These are phyloP conservation scores for Amblyjoppa fuscipennis DNA, from an alignment of 2,888 invertebrate species.

Conservation along the genomic window DNA sequence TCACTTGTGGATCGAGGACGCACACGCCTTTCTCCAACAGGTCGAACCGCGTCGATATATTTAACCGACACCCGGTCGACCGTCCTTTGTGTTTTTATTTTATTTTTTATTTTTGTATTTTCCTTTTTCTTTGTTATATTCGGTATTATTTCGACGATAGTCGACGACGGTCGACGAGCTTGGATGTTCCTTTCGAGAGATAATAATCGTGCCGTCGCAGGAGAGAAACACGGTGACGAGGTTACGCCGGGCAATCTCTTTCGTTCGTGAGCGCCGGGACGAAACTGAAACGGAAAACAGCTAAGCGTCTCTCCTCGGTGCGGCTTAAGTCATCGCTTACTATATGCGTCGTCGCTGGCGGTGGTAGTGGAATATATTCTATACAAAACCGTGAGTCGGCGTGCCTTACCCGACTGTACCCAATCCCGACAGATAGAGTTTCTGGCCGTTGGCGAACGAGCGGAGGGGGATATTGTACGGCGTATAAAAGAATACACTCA, in stretches of 20 bases:
- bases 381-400: constrained; percentile 20
- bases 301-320: constrained; percentile 59
- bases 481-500: background rate
- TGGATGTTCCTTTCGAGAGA: background rate
- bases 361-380: constrained; percentile 4
- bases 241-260: constrained; percentile 22
- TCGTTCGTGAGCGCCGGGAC: constrained; percentile 65
- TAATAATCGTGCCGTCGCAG: background rate
- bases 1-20: constrained; percentile 37
- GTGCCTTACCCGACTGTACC: constrained; percentile 47
- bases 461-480: constrained; percentile 7
- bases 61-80: background rate
- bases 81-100: background rate
- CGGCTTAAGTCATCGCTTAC: constrained; percentile 92
- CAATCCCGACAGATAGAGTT: constrained; percentile 24
- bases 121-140: background rate
- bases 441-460: constrained; percentile 46
- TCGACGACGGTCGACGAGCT: background rate
- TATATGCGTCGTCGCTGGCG: constrained; percentile 87
- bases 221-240: constrained; percentile 34
- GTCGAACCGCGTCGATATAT: constrained; percentile 31
- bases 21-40: constrained; percentile 55
- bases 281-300: constrained; percentile 70
- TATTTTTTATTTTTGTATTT: background rate
- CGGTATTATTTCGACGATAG: background rate